phyloP scores from a whole-genome alignment of 2,888 invertebrate species.

The Lutraria lutraria region DNA sequence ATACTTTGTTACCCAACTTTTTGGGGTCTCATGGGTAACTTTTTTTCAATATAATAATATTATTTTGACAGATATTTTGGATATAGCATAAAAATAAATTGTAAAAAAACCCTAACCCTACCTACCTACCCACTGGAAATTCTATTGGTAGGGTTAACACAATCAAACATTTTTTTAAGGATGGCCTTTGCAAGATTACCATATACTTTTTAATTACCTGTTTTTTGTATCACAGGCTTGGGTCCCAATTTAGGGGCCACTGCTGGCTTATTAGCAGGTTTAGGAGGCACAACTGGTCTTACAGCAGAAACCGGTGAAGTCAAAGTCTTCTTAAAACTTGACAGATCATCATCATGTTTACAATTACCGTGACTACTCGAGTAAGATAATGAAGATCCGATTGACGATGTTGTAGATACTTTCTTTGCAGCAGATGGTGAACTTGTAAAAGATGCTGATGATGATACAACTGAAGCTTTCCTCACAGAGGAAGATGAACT shows the following conservation, averaged over 20 bases:
- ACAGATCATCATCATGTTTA: conserved; percentile 23
- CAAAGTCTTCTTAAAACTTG: conserved; percentile 26
- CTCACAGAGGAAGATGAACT: conserved; percentile 10
- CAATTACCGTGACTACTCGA: conserved; percentile 5
- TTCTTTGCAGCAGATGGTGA: conserved; percentile 27
- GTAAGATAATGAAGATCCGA: not conserved
- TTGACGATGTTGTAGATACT: conserved; percentile 21
- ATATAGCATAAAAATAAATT: no score
- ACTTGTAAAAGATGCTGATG: not conserved
- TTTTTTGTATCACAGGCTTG: conserved; percentile 49
- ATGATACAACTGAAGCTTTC: conserved; percentile 26
- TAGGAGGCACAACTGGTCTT: conserved; percentile 64
- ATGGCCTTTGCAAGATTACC: no score
- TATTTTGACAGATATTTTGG: no score
- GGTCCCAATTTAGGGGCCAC: conserved; percentile 56
- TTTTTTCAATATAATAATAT: no score
- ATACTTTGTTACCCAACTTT: no score
- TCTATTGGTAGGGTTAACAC: no score
- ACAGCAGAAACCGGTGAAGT: conserved; percentile 26
- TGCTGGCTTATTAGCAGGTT: conserved; percentile 52
- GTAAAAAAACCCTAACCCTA: no score
- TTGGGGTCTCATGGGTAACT: no score
- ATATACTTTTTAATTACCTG: conserved; percentile 21
- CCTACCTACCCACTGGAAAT: no score
- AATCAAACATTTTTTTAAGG: no score